Percentiles rank a stretch among this genome's conserved stretches.
phyloP scores from a whole-genome alignment of 1,140 invertebrate species.

The Elysia chlorotica region DNA sequence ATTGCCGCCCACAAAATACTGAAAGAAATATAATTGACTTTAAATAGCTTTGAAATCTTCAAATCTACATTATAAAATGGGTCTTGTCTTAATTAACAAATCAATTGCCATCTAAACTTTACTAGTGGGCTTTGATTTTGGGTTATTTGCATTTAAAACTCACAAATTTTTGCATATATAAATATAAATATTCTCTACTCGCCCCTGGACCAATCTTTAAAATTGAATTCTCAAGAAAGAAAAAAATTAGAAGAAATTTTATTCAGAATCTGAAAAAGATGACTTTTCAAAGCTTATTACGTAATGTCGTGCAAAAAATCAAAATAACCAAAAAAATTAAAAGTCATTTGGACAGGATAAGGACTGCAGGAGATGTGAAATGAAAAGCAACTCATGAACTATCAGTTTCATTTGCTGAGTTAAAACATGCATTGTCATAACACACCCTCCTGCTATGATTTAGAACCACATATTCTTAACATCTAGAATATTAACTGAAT shows the following conservation, averaged over 20 bases:
- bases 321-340: no score
- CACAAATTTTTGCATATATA: not conserved
- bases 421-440: no score
- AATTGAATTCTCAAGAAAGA: not conserved
- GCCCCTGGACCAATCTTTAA: not conserved
- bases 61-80: not conserved
- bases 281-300: not conserved
- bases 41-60: not conserved
- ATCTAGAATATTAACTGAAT: no score
- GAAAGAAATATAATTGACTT: slow-evolving; percentile 9
- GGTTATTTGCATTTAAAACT: not conserved
- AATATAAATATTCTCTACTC: not conserved
- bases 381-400: no score
- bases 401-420: no score
- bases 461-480: no score
- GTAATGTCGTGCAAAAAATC: no score
- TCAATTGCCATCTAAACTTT: not conserved
- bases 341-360: no score
- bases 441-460: no score
- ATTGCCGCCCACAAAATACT: slow-evolving; percentile 65
- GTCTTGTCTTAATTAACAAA: not conserved
- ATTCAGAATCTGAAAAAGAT: not conserved
- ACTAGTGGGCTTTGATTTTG: not conserved
- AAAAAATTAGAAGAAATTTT: not conserved
- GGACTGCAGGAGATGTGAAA: no score